Base-by-base conservation (phyloP, 2,113 vertebrate genomes). In the Cynoglossus semilaevis region DNA sequence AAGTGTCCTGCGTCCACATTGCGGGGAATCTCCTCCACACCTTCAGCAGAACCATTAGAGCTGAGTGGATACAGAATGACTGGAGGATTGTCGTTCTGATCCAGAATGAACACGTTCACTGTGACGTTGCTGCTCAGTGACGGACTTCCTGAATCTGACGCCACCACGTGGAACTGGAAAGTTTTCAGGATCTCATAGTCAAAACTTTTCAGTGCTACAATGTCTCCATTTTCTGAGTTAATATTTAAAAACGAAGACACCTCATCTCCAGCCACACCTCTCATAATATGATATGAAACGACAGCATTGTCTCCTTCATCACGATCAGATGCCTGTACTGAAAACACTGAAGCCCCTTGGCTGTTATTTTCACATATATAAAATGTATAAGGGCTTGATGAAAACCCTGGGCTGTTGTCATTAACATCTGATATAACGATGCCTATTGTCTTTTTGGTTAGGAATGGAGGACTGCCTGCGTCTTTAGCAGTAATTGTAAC, bases 361-460 rank as follows among this genome's bases (percentile, higher is more conserved):
- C 1, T 11, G 49, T 89, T 89, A 43, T 83, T 85, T 22, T 89
- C 88, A 19, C 42, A 36, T 1, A 89, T 47, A 67, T 85, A 89
- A 42, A 88, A 75, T 1, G 48, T 58, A 3, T 84, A 76, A 0
- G 82, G 74, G 8, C 40, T 81, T 18, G 42, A 29, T 2, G 34
- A 35, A 8, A 89, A 89, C 13, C 47, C 35, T 0, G 88, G 88
- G 0, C 43, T n/a, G 14, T 89, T 88, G 36, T 89, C 88, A 49
- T 89, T 89, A 4, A 85, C 72, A 62, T 89, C 88, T 9, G 82
- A 84, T 15, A 89, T 42, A 6, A 66, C 17, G 0, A 89, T 35
- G 0, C 36, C 52, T 5, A 89, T 54, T 0, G 79, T 85, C 49
- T 80, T 84, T 17, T 65, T 44, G 1, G 52, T 53, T 13, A 66